These are phyloP conservation scores for Notothenia coriiceps DNA, from an alignment of 2,113 vertebrate species.

Conservation along the genomic window DNA sequence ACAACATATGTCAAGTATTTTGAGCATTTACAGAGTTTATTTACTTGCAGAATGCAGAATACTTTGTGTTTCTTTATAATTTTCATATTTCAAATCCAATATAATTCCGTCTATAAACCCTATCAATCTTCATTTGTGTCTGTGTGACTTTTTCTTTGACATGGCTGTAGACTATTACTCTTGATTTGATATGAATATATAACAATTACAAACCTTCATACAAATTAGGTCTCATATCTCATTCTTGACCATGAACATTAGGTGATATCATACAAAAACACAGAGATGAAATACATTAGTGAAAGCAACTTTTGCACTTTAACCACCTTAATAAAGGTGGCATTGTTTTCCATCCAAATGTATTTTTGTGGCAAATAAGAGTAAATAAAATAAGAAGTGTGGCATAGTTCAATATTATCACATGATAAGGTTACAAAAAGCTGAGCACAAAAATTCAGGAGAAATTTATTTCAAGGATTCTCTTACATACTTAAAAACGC, in stretches of 20 bases:
- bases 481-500: background rate
- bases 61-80: constrained; percentile 44
- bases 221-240: too few species aligned
- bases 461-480: background rate
- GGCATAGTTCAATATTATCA: background rate
- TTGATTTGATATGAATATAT: too few species aligned
- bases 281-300: too few species aligned
- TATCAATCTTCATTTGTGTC: constrained; percentile 61
- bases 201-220: too few species aligned
- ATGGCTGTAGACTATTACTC: background rate
- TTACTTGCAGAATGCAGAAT: constrained; percentile 47
- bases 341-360: background rate
- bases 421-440: background rate
- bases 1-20: constrained; percentile 21
- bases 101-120: constrained; percentile 46
- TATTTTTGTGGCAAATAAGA: background rate
- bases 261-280: too few species aligned
- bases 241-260: too few species aligned
- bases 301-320: too few species aligned
- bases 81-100: constrained; percentile 60
- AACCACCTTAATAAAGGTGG: too few species aligned
- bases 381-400: background rate
- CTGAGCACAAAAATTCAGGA: background rate
- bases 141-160: constrained; percentile 43
- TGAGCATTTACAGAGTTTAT: constrained; percentile 40